These are phyloP conservation scores for Dinocampus coccinellae DNA, from an alignment of 2,888 invertebrate species.

Conservation along the genomic window DNA sequence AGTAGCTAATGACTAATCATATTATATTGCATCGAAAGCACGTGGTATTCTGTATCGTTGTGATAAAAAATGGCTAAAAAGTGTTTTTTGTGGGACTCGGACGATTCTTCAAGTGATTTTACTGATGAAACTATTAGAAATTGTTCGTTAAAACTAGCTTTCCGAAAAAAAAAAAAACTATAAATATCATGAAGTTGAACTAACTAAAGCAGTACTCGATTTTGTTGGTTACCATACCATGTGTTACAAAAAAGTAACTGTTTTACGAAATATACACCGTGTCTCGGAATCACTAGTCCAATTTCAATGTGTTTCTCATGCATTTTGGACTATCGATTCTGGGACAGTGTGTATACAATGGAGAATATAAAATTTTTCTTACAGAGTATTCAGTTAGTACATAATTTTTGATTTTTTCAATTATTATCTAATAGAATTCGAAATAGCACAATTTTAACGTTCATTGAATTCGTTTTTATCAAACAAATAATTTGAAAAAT, in stretches of 20 bases:
- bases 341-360: no score
- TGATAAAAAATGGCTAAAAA: neutral
- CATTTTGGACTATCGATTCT: no score
- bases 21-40: no score
- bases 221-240: neutral
- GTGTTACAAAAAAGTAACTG: neutral
- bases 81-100: neutral
- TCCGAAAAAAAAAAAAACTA: neutral
- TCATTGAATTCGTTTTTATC: no score
- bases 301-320: no score
- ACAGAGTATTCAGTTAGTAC: neutral
- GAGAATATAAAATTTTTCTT: neutral
- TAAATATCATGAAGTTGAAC: neutral
- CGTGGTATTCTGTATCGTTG: no score
- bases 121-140: neutral
- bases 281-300: no score
- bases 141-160: neutral
- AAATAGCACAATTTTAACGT: neutral
- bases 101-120: neutral
- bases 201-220: neutral
- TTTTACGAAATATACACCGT: no score
- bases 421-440: neutral
- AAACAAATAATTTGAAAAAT: no score
- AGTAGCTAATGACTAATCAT: no score
- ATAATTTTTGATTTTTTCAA: neutral